These are phyloP conservation scores for Poecilia latipinna DNA, from an alignment of 2,113 vertebrate genomes.

Conservation along the genomic window DNA sequence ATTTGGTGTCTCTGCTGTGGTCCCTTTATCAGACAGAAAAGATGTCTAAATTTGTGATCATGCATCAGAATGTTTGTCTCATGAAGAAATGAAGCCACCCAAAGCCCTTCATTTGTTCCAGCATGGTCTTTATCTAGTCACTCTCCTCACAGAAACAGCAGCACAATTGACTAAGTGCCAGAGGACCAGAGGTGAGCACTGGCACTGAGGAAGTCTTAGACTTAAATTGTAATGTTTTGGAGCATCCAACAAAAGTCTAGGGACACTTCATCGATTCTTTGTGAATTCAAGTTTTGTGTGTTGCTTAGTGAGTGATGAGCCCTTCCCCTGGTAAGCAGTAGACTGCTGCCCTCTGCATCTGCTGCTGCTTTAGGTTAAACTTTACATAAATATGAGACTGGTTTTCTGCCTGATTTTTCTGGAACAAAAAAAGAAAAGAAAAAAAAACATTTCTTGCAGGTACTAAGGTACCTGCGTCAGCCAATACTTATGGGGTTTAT, in stretches of 20 bases:
- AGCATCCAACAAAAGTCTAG: neutral
- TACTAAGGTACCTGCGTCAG: no score
- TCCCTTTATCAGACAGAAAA: constrained; percentile 60
- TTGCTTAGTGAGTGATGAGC: neutral
- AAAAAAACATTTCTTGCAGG: no score
- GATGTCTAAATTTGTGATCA: constrained; percentile 52
- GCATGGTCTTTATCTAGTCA: constrained; percentile 18
- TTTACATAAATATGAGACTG: neutral
- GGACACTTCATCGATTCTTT: constrained; percentile 15
- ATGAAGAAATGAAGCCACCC: constrained; percentile 55
- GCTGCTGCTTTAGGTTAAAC: neutral
- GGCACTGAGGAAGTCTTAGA: constrained; percentile 2
- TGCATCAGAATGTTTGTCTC: constrained; percentile 49
- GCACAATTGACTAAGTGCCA: constrained; percentile 12
- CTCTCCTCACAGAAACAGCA: constrained; percentile 20
- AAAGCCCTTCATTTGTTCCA: constrained; percentile 42
- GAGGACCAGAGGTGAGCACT: constrained; percentile 7
- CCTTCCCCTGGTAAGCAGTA: constrained; percentile 1
- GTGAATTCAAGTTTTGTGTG: neutral
- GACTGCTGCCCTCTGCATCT: neutral
- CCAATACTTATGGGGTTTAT: no score
- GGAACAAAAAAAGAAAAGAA: no score
- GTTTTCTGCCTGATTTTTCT: no score
- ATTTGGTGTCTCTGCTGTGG: constrained; percentile 30
- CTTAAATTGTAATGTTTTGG: neutral